phyloP scores from a whole-genome alignment of 2,113 vertebrate genomes.

The Grantiella picta region DNA sequence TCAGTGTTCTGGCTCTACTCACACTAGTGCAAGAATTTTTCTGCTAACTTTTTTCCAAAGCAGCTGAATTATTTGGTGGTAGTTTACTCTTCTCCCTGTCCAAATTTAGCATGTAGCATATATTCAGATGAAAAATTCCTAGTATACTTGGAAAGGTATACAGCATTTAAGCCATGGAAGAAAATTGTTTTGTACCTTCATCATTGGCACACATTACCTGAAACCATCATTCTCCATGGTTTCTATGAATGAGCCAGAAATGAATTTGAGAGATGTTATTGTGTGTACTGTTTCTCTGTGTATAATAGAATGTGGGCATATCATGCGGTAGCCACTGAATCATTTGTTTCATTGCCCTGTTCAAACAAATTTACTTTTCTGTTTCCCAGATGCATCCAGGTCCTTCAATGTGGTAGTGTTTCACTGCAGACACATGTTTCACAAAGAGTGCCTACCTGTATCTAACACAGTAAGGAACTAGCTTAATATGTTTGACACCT shows the following conservation, averaged over 20 bases:
- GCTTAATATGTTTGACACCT: background rate
- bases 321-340: background rate
- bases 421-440: slow-evolving; percentile 98
- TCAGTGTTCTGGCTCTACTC: background rate
- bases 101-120: background rate
- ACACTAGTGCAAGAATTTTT: background rate
- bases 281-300: background rate
- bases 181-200: background rate
- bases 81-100: background rate
- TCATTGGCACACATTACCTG: background rate
- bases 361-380: background rate
- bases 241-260: background rate
- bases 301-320: background rate
- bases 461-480: slow-evolving; percentile 80
- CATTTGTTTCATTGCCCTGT: background rate
- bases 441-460: slow-evolving; percentile 92
- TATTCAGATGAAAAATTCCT: background rate
- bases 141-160: background rate
- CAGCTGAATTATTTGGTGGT: background rate
- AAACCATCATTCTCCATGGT: background rate
- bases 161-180: background rate
- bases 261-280: background rate
- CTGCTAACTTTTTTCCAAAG: background rate
- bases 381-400: slow-evolving; percentile 84
- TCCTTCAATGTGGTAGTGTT: slow-evolving; percentile 89